phyloP scores from a whole-genome alignment of 2,113 vertebrate genomes.

The Erinaceus europaeus region DNA sequence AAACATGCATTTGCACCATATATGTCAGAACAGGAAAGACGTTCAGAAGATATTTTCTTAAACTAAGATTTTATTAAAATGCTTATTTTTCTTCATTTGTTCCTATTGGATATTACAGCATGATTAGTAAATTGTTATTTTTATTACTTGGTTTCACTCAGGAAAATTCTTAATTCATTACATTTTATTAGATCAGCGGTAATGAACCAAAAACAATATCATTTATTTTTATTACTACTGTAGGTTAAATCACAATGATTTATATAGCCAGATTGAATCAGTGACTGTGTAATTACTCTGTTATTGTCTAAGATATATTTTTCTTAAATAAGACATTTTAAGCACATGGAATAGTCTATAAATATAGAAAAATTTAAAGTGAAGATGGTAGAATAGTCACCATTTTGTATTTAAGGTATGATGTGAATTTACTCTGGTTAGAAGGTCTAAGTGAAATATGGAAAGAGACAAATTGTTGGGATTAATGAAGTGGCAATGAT shows the following conservation, averaged over 20 bases:
- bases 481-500: not conserved
- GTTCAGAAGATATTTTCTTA: constrained; percentile 52
- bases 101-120: constrained; percentile 57
- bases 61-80: constrained; percentile 68
- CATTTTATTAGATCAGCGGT: constrained; percentile 83
- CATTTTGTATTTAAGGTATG: constrained; percentile 36
- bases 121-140: constrained; percentile 80
- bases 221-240: constrained; percentile 85
- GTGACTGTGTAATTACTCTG: constrained; percentile 81
- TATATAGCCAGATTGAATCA: constrained; percentile 79
- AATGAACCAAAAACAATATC: constrained; percentile 81
- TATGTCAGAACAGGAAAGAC: constrained; percentile 18
- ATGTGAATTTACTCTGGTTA: not conserved
- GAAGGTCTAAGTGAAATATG: not conserved
- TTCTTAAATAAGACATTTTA: constrained; percentile 79
- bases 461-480: not conserved
- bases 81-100: constrained; percentile 58
- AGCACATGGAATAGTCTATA: constrained; percentile 63
- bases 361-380: constrained; percentile 65
- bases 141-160: constrained; percentile 78
- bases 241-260: constrained; percentile 83
- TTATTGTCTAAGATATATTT: constrained; percentile 80
- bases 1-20: constrained; percentile 36
- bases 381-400: constrained; percentile 38
- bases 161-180: constrained; percentile 77